Base-by-base conservation (phyloP, 2,797 vertebrate species). In the Rhodeus uyekii region DNA sequence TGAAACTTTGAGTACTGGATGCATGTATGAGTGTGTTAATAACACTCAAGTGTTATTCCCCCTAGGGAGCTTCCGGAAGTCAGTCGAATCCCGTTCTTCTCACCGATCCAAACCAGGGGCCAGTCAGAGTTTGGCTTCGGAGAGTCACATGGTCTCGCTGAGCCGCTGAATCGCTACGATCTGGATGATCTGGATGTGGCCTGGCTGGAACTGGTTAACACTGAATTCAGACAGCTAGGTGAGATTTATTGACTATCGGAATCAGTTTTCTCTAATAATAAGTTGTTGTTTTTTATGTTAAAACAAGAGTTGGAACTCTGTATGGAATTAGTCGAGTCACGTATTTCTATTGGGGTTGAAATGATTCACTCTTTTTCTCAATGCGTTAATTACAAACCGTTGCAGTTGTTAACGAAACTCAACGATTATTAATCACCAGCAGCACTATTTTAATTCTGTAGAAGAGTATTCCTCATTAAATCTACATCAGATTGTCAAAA, bases 151-250 rank as follows among this genome's bases (percentile, higher is more conserved):
- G 89, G 93, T 34, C 91, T 93, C 83, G 55, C 81, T 5, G 93
- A 95, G 53, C 93, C 92, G 50, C 86, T 95, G 88, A 95, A 95
- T 90, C 95, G 94, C 90, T 98, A 98, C 18, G 96, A 98, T 94
- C 94, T 98, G 93, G 97, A 98, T 0, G 98, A 99, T 90, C 94
- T 97, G 14, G 98, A 99, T 18, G 96, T 97, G 18, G 94, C 94
- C 90, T 99, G 98, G 98, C 90, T 99, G 90, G 96, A 97, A 82
- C 94, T 98, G 79, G 96, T 96, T 86, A 99, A 99, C 89, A 92
- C 92, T 2, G 97, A 98, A 91, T 97, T 98, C 86, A 97, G 94
- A 92, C 95, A 96, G 89, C 96, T 98, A 96, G 96, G 98, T 99
- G 93, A 29, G n/a, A 64, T 50, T 22, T 19, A 13, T 14, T 5